Base-by-base conservation (phyloP, 2,888 invertebrate genomes). In the Rhaphigaster nebulosa region DNA sequence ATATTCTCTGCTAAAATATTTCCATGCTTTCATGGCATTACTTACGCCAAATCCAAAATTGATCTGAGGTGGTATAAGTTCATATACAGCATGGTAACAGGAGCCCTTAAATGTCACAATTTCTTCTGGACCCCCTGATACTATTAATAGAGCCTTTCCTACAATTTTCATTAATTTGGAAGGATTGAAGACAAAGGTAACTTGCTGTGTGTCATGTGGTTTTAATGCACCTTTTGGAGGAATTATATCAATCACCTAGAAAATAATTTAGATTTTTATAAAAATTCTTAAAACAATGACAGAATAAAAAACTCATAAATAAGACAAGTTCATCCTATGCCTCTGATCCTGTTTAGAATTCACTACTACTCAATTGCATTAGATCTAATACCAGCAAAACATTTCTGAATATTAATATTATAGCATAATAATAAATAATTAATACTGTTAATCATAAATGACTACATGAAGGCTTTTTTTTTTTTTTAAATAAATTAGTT, bases 41-140 rank as follows among this genome's bases (percentile, higher is more conserved):
- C 90, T 84, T 18, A 90, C 90, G 8, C 56, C 90, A 84, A 90
- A 84, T 52, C 90, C 90, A 8, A 90, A 84, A 56, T 90, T 84
- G 23, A 90, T 90, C 38, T 5, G 34, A 38, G 45, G 23, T 15
- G 90, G 90, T 41, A 52, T 26, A 41, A 90, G 34, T 56, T 90
- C 90, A 38, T 84, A 90, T 1, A 45, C 20, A n/a, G 50, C 12
- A 50, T 80, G 84, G 56, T 52, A 84, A 18, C 65, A 90, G 41
- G 26, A 52, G 38, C 90, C 90, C 23, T 80, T 87, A 41, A 90
- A 50, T 26, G 52, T n/a, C 15, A 90, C 26, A 29, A 34, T n/a
- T 50, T 90, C 90, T 23, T 56, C 41, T 13, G 90, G 90, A n/a
- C 90, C 90, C 1, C 90, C 90, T 29, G 26, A 20, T 4, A 90